These are phyloP conservation scores for Stichodactyla mertensii DNA, from an alignment of 64 coral and sea anemone genomes.

Conservation along the genomic window DNA sequence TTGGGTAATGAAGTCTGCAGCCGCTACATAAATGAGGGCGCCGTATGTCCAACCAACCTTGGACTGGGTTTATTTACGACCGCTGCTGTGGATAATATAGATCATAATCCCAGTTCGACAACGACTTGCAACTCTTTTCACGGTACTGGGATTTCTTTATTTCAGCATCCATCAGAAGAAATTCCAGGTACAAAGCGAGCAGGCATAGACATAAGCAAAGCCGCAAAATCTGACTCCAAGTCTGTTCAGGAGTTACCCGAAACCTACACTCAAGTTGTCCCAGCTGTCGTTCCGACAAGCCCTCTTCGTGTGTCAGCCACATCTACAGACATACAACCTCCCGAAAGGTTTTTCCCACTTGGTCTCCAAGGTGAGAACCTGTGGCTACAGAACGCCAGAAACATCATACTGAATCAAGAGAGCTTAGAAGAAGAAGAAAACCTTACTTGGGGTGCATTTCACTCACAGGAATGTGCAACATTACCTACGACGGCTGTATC, in stretches of 20 bases:
- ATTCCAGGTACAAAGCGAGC: background rate
- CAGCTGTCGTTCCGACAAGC: background rate
- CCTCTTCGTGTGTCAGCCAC: background rate
- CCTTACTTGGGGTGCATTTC: conserved; percentile 13
- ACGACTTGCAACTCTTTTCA: conserved; percentile 37
- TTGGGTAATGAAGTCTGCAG: conserved; percentile 30
- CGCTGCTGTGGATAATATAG: conserved; percentile 40
- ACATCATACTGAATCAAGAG: background rate
- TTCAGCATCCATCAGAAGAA: conserved; percentile 30
- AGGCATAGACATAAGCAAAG: background rate
- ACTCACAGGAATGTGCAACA: background rate
- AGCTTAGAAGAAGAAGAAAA: background rate
- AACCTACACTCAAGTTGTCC: conserved; percentile 5
- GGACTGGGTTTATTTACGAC: conserved; percentile 14
- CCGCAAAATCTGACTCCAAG: too few relatives aligned
- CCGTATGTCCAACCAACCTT: conserved; percentile 28
- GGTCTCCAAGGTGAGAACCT: background rate
- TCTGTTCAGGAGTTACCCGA: conserved; percentile 19
- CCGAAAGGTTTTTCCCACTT: background rate
- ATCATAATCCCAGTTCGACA: conserved; percentile 49
- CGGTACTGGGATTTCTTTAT: conserved; percentile 44
- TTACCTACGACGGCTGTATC: background rate
- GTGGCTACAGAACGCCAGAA: background rate
- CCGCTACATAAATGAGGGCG: background rate
- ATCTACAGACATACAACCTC: background rate